phyloP scores from a whole-genome alignment of 1,140 invertebrate genomes.

The Aethina tumida region DNA sequence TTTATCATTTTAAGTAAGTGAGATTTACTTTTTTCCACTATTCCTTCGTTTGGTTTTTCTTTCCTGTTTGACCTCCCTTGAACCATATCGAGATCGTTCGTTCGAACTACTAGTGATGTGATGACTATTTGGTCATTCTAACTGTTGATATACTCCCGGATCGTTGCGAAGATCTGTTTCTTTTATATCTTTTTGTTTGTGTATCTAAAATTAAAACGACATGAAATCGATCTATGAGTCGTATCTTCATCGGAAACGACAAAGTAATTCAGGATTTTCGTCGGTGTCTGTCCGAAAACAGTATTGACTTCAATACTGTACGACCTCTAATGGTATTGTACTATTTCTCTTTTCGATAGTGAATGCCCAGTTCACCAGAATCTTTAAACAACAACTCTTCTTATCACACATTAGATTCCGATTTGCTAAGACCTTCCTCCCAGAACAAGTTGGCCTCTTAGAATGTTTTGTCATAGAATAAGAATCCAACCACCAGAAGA shows the following conservation, averaged over 20 bases:
- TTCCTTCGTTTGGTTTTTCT: no score
- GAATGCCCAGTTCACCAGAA: conserved; percentile 43
- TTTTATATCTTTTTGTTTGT: conserved; percentile 25
- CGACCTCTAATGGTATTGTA: conserved; percentile 44
- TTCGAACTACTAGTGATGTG: conserved; percentile 16
- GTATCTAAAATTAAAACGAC: conserved; percentile 23
- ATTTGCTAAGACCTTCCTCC: conserved; percentile 26
- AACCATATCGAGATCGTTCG: conserved; percentile 17
- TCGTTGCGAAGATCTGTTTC: conserved; percentile 38
- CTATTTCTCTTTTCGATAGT: conserved; percentile 44
- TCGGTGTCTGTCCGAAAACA: conserved; percentile 20
- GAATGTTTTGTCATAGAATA: no score
- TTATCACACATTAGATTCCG: conserved; percentile 19
- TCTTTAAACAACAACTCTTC: conserved; percentile 39
- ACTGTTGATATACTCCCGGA: conserved; percentile 32
- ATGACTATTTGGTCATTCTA: conserved; percentile 20
- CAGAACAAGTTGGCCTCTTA: no score
- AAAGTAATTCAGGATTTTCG: conserved; percentile 16
- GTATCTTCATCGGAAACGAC: conserved; percentile 18
- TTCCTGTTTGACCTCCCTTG: conserved; percentile 25
- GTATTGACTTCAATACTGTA: conserved; percentile 30
- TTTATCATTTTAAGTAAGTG: no score
- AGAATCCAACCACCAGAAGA: no score
- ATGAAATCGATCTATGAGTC: conserved; percentile 18
- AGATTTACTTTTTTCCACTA: no score